A percentile compares a stretch with the other conserved stretches of the same genome.
Evolutionary conservation across 64 coral and sea anemone species (phyloP).

Genomic region (Catalaphyllia jardinei): DNA sequence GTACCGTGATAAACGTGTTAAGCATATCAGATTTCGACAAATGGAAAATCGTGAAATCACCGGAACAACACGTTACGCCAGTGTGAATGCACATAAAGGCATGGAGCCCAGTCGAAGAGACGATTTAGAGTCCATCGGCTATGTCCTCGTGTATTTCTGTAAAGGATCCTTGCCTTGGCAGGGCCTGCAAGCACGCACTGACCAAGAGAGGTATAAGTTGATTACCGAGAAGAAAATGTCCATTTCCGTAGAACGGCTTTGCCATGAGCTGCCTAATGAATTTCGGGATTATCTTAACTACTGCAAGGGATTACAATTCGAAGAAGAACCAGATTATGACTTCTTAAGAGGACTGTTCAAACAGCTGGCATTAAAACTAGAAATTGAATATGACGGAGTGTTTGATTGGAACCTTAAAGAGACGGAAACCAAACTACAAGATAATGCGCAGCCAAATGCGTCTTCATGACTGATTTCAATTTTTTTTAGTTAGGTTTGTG

Average conservation of each 20-base stretch:
- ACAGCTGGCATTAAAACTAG: slow-evolving; percentile 40
- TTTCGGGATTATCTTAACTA: slow-evolving; percentile 72
- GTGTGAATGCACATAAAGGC: slow-evolving; percentile 75
- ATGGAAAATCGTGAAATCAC: slow-evolving; percentile 61
- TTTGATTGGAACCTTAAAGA: slow-evolving; percentile 65
- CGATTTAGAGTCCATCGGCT: slow-evolving; percentile 72
- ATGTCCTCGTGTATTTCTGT: slow-evolving; percentile 68
- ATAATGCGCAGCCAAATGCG: not conserved
- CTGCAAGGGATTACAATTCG: slow-evolving; percentile 62
- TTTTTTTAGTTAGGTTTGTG: not conserved
- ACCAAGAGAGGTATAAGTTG: slow-evolving; percentile 59
- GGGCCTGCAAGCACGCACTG: slow-evolving; percentile 59
- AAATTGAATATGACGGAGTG: slow-evolving; percentile 49
- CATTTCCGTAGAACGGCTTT: slow-evolving; percentile 54
- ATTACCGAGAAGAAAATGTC: slow-evolving; percentile 64
- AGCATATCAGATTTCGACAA: slow-evolving; percentile 65
- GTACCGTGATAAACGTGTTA: slow-evolving; percentile 58
- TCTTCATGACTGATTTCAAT: not conserved
- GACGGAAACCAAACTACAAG: not conserved
- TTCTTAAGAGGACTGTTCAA: slow-evolving; percentile 58
- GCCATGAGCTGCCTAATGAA: slow-evolving; percentile 63
- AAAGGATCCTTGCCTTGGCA: slow-evolving; percentile 82
- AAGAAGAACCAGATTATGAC: slow-evolving; percentile 76
- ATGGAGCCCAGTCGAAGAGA: slow-evolving; percentile 85
- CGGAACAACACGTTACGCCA: slow-evolving; percentile 71